Percentiles rank a stretch among this genome's conserved stretches.
Conservation (phyloP, 2,888 invertebrate genomes). For the Morpho deidamia region DNA sequence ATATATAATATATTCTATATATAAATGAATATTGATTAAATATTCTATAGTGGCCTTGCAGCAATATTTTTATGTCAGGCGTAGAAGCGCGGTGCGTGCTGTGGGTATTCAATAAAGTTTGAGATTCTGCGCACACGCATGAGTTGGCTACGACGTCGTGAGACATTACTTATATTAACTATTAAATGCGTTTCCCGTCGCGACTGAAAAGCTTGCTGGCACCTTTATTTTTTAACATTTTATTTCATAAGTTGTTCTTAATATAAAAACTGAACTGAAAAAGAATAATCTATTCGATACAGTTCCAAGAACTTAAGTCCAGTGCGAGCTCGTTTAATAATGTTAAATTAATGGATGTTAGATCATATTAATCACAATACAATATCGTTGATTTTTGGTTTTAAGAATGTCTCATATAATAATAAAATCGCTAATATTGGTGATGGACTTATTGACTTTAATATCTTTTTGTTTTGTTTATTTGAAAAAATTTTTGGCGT, state of each 20-base stretch:
- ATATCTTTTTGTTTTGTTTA: no score
- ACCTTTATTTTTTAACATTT: not conserved
- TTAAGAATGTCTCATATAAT: no score
- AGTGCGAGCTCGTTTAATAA: no score
- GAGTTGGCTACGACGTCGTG: slow-evolving; percentile 1
- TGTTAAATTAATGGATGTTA: no score
- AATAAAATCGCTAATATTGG: no score
- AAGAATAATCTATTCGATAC: not conserved
- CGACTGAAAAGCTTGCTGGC: not conserved
- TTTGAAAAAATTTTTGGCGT: not conserved
- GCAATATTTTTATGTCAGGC: slow-evolving; percentile 40
- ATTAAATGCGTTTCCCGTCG: not conserved
- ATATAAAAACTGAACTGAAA: not conserved
- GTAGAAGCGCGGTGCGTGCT: slow-evolving; percentile 36
- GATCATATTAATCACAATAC: no score
- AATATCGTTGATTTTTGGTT: no score
- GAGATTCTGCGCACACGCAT: slow-evolving; percentile 35
- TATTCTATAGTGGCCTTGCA: slow-evolving; percentile 24
- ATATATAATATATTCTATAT: not conserved
- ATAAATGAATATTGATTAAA: not conserved
- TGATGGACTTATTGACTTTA: no score
- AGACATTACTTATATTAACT: not conserved
- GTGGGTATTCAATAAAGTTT: slow-evolving; percentile 30
- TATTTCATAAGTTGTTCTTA: no score
- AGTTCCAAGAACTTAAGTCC: no score